These are phyloP conservation scores for Leucoraja ocellata DNA, from an alignment of 2,797 vertebrate genomes.

Conservation along the genomic window DNA sequence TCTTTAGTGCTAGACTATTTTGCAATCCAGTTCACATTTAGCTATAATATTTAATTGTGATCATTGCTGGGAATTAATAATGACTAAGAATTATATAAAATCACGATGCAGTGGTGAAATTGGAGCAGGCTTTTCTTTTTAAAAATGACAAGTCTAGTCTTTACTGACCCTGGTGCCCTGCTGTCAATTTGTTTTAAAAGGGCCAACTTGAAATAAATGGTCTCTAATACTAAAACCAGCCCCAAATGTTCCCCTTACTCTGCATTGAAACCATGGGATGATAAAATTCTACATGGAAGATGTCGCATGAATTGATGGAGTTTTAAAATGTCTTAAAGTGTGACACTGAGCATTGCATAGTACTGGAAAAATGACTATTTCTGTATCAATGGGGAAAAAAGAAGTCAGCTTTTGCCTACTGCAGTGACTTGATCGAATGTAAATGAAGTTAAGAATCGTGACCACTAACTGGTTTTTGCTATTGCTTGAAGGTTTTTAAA, in stretches of 20 bases:
- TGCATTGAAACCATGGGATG: neutral
- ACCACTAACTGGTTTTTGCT: neutral
- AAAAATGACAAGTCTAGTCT: neutral
- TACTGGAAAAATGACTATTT: neutral
- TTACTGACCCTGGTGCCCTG: neutral
- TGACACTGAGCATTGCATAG: neutral
- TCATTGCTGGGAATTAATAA: too few species aligned
- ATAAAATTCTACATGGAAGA: neutral
- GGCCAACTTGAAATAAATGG: neutral
- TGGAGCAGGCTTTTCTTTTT: neutral
- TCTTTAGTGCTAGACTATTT: too few species aligned
- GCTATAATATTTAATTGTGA: too few species aligned
- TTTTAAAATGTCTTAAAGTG: neutral
- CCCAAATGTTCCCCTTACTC: neutral
- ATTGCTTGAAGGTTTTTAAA: neutral
- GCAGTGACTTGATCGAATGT: neutral
- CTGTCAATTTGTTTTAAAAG: neutral
- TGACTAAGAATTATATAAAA: too few species aligned
- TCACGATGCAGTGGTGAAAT: too few species aligned
- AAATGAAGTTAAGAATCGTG: neutral
- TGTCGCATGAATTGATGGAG: neutral
- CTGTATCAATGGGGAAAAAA: neutral
- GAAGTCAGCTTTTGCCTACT: neutral
- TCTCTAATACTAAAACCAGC: neutral
- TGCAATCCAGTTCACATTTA: too few species aligned